phyloP scores from a whole-genome alignment of 2,113 vertebrate species.

The Solea senegalensis region DNA sequence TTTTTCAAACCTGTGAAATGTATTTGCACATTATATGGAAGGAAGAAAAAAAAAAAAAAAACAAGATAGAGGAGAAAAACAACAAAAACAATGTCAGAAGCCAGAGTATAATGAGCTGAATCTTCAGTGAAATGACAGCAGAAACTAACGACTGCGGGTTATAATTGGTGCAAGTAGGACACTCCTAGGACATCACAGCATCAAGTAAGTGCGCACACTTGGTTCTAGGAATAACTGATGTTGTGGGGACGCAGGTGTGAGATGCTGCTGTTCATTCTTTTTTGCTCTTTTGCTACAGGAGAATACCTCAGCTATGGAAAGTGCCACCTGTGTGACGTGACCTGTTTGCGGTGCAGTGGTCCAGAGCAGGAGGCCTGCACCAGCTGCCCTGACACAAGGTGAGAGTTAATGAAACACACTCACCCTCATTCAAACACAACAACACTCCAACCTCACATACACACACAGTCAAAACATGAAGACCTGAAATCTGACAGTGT shows the following conservation, averaged over 20 bases:
- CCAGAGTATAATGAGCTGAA: constrained; percentile 28
- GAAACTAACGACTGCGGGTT: constrained; percentile 8
- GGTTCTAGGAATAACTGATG: too few species aligned
- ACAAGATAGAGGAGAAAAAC: not conserved
- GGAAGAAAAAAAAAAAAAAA: not conserved
- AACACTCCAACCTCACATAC: too few species aligned
- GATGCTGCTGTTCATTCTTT: constrained; percentile 12
- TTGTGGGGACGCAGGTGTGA: not conserved
- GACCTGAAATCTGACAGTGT: not conserved
- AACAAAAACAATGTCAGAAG: constrained; percentile 18
- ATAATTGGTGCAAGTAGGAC: constrained; percentile 27
- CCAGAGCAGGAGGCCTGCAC: constrained; percentile 85
- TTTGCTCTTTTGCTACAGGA: constrained; percentile 72
- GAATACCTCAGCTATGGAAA: constrained; percentile 79
- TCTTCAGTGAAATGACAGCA: constrained; percentile 18
- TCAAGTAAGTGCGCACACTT: too few species aligned
- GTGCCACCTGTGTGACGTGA: constrained; percentile 84
- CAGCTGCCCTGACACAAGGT: constrained; percentile 83
- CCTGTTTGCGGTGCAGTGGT: constrained; percentile 86
- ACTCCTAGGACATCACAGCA: not conserved
- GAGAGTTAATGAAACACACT: constrained; percentile 39
- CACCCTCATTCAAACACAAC: not conserved
- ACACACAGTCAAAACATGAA: not conserved
- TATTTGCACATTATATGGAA: not conserved
- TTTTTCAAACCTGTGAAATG: constrained; percentile 17